phyloP scores from a whole-genome alignment of 2,888 invertebrate genomes.

The Eurytoma californica region DNA sequence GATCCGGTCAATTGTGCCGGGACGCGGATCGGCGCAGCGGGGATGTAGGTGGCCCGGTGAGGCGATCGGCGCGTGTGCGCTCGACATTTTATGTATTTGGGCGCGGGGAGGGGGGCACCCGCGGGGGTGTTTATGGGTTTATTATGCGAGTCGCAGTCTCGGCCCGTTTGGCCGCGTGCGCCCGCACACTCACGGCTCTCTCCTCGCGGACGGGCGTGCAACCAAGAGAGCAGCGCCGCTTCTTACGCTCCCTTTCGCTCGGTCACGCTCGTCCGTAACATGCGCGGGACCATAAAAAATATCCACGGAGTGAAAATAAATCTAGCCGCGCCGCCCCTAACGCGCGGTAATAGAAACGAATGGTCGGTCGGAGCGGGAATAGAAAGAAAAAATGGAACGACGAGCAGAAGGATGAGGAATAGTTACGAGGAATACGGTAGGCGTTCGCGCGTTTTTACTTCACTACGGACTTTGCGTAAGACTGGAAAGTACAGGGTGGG shows the following conservation, averaged over 20 bases:
- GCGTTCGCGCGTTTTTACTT: no score
- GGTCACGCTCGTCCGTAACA: constrained; percentile 63
- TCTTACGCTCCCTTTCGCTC: constrained; percentile 47
- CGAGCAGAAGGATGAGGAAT: constrained; percentile 1
- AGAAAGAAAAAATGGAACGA: constrained; percentile 23
- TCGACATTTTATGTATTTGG: constrained; percentile 64
- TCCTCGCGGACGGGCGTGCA: constrained; percentile 59
- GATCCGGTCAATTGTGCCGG: constrained; percentile 47
- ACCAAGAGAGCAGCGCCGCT: constrained; percentile 55
- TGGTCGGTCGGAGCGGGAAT: constrained; percentile 56
- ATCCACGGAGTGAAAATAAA: constrained; percentile 74
- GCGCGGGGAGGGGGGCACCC: constrained; percentile 18
- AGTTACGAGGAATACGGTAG: constrained; percentile 5
- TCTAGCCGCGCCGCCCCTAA: constrained; percentile 66
- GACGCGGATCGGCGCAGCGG: constrained; percentile 13
- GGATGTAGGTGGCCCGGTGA: constrained; percentile 19
- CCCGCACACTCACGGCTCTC: constrained; percentile 51
- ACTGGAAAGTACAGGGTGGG: no score
- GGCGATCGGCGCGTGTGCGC: constrained; percentile 54
- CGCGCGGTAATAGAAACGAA: constrained; percentile 68
- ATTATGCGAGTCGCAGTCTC: constrained; percentile 70
- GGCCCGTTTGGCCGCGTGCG: constrained; percentile 54
- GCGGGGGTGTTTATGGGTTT: constrained; percentile 74
- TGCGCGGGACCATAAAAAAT: constrained; percentile 70
- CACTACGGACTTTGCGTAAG: no score